Conservation (phyloP, 2,113 vertebrate genomes). For the Malurus elegans region DNA sequence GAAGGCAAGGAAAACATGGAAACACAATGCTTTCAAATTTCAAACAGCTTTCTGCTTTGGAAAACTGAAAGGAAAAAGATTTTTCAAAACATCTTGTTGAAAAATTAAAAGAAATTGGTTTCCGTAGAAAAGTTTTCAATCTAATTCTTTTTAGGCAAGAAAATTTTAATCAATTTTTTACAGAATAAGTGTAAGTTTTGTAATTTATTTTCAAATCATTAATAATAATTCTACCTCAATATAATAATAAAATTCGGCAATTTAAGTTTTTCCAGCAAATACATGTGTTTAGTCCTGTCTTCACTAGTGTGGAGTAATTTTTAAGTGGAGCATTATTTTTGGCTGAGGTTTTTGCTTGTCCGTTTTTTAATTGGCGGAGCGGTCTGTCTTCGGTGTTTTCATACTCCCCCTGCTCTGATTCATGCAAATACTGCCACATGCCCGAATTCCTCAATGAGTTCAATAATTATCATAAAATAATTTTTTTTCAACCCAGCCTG, state of each 20-base stretch:
- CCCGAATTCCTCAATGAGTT: background rate
- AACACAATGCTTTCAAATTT: background rate
- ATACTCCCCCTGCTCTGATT: background rate
- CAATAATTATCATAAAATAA: constrained; percentile 6
- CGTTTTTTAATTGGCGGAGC: background rate
- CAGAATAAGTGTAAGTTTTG: background rate
- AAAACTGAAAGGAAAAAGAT: background rate
- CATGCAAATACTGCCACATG: background rate
- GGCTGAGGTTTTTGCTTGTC: background rate
- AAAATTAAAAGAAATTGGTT: background rate
- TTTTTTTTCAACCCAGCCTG: background rate
- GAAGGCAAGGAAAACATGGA: background rate
- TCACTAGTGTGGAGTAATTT: background rate
- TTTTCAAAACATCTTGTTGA: background rate
- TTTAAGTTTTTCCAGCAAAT: background rate
- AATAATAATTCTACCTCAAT: background rate
- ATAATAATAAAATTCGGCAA: background rate
- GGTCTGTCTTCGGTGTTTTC: background rate
- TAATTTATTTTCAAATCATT: background rate
- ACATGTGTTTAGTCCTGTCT: background rate
- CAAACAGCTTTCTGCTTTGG: background rate
- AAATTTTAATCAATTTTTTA: background rate
- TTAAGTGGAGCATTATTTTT: background rate
- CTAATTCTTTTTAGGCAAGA: background rate
- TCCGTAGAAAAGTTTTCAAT: background rate